A percentile compares a stretch with the other conserved stretches of the same genome.
Conservation (phyloP, 2,888 invertebrate genomes). For the Hirtodrosophila trivittata region DNA sequence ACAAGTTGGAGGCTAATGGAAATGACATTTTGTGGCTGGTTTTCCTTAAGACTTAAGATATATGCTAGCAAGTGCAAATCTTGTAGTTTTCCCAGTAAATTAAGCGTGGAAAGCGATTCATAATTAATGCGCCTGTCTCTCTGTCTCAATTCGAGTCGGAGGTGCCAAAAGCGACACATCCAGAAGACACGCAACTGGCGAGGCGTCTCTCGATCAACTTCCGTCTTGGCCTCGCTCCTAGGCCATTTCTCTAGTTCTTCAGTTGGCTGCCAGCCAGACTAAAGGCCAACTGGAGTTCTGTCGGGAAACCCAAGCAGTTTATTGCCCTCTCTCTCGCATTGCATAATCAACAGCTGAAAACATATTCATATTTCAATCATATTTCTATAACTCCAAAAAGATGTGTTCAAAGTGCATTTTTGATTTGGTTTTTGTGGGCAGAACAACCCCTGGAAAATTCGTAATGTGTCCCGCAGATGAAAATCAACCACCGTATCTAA, state of each 20-base stretch:
- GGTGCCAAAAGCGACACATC: constrained; percentile 68
- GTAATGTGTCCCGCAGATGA: constrained; percentile 9
- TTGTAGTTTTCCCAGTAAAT: constrained; percentile 45
- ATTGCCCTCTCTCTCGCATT: constrained; percentile 51
- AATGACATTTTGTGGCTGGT: constrained; percentile 69
- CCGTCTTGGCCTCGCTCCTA: constrained; percentile 24
- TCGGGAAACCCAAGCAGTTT: constrained; percentile 44
- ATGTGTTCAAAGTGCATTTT: constrained; percentile 55
- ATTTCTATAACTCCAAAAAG: not conserved
- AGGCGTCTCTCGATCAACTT: constrained; percentile 43
- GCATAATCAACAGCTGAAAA: constrained; percentile 60
- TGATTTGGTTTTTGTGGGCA: constrained; percentile 15
- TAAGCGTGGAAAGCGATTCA: constrained; percentile 55
- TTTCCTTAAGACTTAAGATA: constrained; percentile 28
- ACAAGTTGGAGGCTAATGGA: constrained; percentile 71
- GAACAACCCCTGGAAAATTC: constrained; percentile 50
- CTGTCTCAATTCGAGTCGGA: constrained; percentile 17
- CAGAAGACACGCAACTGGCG: constrained; percentile 61
- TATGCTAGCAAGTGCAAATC: constrained; percentile 59
- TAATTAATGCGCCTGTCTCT: constrained; percentile 61
- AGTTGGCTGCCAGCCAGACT: constrained; percentile 62
- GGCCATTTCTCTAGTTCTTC: constrained; percentile 9
- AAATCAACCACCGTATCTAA: constrained; percentile 70
- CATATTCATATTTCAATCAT: constrained; percentile 26
- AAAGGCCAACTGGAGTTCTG: constrained; percentile 52